Evolutionary conservation across 1,140 invertebrate genomes (phyloP), one percentile per base, ranked within the genome.

Genomic region (Neodiprion lecontei): DNA sequence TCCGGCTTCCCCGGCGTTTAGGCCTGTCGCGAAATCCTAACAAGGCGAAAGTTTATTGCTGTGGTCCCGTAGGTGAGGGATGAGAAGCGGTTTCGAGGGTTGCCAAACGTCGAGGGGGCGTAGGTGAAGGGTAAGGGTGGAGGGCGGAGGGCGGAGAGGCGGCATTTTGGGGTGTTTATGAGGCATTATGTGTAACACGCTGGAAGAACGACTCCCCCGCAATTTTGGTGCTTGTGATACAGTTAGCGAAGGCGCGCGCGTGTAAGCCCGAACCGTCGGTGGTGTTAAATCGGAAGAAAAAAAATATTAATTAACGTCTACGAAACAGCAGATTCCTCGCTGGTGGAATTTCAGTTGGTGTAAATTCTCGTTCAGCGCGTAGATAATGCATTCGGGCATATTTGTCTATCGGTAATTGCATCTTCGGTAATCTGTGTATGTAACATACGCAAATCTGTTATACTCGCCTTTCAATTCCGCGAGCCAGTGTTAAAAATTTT

Each of bases 101-200:
- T 21, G 23, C 40, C 21, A 69, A 69, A 47, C 67, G 67, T 23
- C 67, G 67, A 47, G 17, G 67, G 67, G 21, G 21, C 79, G 77
- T 79, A 75, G 70, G 72, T 77, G 14, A 84, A 78, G 79, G 78
- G 82, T 75, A 73, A 78, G 78, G 77, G 81, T 4, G 11, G 82
- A 80, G 77, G 80, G 76, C 70, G 72, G 78, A 17, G 83, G 78
- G 79, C 76, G 80, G 76, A 73, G 79, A 78, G 77, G 81, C 76
- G 79, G 79, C 79, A 80, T 87, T 87, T 85, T 82, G 83, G 84
- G 86, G 85, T 87, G 85, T 88, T 88, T 88, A 88, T 87, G 86
- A 88, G 86, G 84, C 87, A 88, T 88, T 88, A 88, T 87, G 86
- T 88, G 87, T 87, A 87, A 88, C 86, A 83, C 82, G 80, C 79